Evolutionary conservation across 2,113 vertebrate genomes (phyloP).

Genomic region (Steatornis caripensis): DNA sequence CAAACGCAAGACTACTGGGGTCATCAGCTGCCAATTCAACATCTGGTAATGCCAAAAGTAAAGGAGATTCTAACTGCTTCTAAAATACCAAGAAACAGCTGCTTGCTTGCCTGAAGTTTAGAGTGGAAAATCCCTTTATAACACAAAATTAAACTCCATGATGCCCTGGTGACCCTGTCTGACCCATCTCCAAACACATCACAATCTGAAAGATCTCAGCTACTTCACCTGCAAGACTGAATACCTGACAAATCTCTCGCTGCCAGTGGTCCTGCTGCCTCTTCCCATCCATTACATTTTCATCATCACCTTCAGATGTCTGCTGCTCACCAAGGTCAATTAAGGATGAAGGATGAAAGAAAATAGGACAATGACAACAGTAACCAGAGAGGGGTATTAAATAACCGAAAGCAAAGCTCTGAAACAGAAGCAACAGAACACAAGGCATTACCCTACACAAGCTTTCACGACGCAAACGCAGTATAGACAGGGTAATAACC

Average conservation of each 20-base stretch:
- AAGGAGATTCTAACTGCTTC: background rate
- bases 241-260: background rate
- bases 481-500: background rate
- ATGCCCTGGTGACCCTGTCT: background rate
- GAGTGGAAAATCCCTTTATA: background rate
- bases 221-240: background rate
- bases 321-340: background rate
- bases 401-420: background rate
- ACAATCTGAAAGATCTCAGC: background rate
- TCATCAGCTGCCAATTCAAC: background rate
- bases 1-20: background rate
- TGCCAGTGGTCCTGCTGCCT: background rate
- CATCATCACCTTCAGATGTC: background rate
- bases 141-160: background rate
- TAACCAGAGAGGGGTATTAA: background rate
- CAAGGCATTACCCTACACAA: background rate
- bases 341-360: background rate
- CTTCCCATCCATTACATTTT: background rate
- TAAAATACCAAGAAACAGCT: background rate
- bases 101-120: background rate
- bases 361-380: background rate
- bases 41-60: background rate
- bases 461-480: accelerated
- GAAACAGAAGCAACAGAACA: background rate
- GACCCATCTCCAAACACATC: background rate